These are phyloP conservation scores for Corythoichthys haematopterus DNA, from an alignment of 2,113 vertebrate species.

Conservation along the genomic window DNA sequence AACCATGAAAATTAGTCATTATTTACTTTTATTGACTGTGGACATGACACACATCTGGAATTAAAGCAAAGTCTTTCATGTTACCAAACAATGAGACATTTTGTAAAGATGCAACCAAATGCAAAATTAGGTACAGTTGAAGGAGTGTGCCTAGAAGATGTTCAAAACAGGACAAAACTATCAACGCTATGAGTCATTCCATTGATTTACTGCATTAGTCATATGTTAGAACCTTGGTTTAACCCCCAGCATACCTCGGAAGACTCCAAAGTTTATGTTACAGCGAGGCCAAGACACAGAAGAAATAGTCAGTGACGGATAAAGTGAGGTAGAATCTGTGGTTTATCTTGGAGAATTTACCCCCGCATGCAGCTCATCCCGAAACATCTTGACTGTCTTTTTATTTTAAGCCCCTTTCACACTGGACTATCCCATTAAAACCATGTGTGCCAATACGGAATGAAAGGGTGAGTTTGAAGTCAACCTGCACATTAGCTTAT, in stretches of 20 bases:
- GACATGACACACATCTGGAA: conserved; percentile 62
- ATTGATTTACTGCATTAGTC: conserved; percentile 35
- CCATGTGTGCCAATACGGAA: background rate
- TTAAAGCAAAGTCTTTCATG: conserved; percentile 58
- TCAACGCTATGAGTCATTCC: conserved; percentile 20
- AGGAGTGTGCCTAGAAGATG: conserved; percentile 28
- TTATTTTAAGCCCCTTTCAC: background rate
- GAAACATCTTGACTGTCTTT: background rate
- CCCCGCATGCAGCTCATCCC: background rate
- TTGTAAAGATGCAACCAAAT: conserved; percentile 67
- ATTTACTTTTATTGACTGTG: conserved; percentile 62
- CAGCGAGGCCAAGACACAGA: conserved; percentile 41
- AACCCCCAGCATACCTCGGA: conserved; percentile 45
- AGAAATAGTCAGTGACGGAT: conserved; percentile 56
- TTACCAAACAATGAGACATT: conserved; percentile 35
- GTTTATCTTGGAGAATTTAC: background rate
- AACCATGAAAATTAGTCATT: conserved; percentile 31
- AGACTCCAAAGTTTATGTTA: conserved; percentile 41
- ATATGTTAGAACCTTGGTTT: conserved; percentile 23
- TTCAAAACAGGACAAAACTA: conserved; percentile 26
- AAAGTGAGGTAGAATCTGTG: conserved; percentile 55
- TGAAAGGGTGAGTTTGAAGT: background rate
- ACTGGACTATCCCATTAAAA: background rate
- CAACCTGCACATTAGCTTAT: background rate
- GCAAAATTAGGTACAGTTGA: conserved; percentile 15